Evolutionary conservation across 1,140 invertebrate genomes (phyloP).

Genomic region (Drosophila subobscura): DNA sequence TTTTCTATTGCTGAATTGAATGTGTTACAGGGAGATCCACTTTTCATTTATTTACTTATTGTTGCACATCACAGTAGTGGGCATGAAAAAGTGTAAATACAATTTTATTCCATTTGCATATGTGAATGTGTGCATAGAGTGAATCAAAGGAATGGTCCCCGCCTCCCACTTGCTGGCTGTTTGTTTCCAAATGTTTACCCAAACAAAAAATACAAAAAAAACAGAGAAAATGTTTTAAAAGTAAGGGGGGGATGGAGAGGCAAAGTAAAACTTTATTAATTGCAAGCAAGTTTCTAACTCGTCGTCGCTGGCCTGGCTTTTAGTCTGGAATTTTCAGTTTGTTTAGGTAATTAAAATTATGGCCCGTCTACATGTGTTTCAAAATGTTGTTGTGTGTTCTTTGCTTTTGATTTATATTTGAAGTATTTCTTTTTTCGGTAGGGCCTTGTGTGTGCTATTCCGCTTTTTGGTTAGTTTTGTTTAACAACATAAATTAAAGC

Average conservation of each 20-base stretch:
- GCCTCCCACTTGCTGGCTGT: conserved; percentile 19
- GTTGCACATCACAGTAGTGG: too few species aligned
- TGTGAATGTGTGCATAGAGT: not conserved
- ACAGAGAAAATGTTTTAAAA: not conserved
- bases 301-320: conserved; percentile 6
- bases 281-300: conserved; percentile 62
- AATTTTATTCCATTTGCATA: not conserved
- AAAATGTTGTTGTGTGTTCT: conserved; percentile 18
- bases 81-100: too few species aligned
- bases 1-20: too few species aligned
- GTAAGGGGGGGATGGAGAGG: not conserved
- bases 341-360: conserved; percentile 79
- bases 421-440: not conserved
- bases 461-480: conserved; percentile 12
- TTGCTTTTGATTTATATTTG: conserved; percentile 40
- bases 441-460: not conserved
- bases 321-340: conserved; percentile 42
- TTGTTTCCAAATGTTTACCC: conserved; percentile 65
- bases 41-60: too few species aligned
- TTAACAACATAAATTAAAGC: conserved; percentile 41
- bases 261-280: conserved; percentile 67
- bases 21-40: too few species aligned
- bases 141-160: conserved; percentile 26
- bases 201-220: conserved; percentile 26
- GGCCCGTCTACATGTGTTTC: conserved; percentile 27